These are phyloP conservation scores for Actinia tenebrosa DNA, from an alignment of 64 coral and sea anemone genomes.

Conservation along the genomic window DNA sequence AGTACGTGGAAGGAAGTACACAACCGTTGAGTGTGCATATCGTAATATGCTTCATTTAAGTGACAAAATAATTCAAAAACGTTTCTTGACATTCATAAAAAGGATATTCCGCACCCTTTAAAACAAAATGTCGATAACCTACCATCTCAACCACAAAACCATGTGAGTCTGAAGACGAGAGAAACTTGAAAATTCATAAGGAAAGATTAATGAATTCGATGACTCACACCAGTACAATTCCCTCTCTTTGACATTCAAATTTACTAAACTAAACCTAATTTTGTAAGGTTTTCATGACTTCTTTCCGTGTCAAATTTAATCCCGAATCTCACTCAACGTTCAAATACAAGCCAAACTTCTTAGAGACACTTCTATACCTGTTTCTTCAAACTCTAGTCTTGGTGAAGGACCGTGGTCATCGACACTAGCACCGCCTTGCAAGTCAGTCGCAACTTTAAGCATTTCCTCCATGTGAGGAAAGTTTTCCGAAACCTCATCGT, in stretches of 20 bases:
- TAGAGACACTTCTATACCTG: slow-evolving; percentile 42
- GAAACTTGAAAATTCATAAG: background rate
- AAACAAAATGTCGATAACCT: background rate
- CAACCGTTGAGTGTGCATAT: background rate
- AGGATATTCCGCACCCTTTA: background rate
- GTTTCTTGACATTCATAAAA: background rate
- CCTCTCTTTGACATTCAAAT: background rate
- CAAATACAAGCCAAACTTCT: slow-evolving; percentile 1
- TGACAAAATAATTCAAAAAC: background rate
- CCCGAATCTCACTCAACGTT: background rate
- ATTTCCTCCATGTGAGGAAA: slow-evolving; percentile 93
- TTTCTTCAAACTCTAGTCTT: slow-evolving; percentile 73
- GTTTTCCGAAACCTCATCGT: slow-evolving; percentile 63
- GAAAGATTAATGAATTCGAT: background rate
- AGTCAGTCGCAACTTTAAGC: slow-evolving; percentile 86
- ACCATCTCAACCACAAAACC: background rate
- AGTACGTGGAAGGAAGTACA: background rate
- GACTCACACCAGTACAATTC: background rate
- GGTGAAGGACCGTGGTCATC: slow-evolving; percentile 55
- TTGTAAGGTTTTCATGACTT: background rate
- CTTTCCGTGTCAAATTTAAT: background rate
- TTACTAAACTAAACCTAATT: background rate
- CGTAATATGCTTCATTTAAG: background rate
- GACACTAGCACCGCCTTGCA: slow-evolving; percentile 54
- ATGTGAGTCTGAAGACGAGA: background rate